Evolutionary conservation across 1,140 invertebrate species (phyloP).

Genomic region (Diorhabda sublineata): DNA sequence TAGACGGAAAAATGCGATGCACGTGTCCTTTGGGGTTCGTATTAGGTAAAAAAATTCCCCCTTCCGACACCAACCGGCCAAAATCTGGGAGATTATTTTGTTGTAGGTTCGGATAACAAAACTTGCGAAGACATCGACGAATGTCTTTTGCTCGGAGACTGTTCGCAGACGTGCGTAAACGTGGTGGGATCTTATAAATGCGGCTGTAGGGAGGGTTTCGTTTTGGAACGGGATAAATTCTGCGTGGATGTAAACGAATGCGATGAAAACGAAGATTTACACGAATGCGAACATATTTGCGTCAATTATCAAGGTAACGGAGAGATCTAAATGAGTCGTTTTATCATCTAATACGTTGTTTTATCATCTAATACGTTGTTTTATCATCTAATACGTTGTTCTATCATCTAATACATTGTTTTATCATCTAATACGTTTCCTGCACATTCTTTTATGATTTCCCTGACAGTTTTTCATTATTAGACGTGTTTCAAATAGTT

Average conservation of each 20-base stretch:
- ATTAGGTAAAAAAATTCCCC: constrained; percentile 32
- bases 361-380: no score
- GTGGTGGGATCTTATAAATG: constrained; percentile 61
- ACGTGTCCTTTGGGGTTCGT: constrained; percentile 70
- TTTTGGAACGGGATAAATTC: constrained; percentile 42
- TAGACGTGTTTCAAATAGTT: no score
- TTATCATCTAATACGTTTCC: no score
- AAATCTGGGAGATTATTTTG: no score
- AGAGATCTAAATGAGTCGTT: no score
- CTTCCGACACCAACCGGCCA: no score
- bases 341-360: no score
- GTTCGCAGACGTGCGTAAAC: constrained; percentile 62
- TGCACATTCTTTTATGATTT: no score
- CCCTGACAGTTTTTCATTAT: no score
- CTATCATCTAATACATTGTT: no score
- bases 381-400: no score
- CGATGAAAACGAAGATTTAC: constrained; percentile 52
- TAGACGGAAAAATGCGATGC: constrained; percentile 48
- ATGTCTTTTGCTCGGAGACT: constrained; percentile 59
- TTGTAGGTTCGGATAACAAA: constrained; percentile 50
- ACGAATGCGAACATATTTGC: constrained; percentile 53
- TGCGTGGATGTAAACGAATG: constrained; percentile 71
- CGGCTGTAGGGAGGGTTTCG: constrained; percentile 52
- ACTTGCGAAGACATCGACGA: constrained; percentile 73
- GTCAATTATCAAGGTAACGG: constrained; percentile 47